These are phyloP conservation scores for Lynx canadensis DNA, from an alignment of 2,113 vertebrate genomes.

Conservation along the genomic window DNA sequence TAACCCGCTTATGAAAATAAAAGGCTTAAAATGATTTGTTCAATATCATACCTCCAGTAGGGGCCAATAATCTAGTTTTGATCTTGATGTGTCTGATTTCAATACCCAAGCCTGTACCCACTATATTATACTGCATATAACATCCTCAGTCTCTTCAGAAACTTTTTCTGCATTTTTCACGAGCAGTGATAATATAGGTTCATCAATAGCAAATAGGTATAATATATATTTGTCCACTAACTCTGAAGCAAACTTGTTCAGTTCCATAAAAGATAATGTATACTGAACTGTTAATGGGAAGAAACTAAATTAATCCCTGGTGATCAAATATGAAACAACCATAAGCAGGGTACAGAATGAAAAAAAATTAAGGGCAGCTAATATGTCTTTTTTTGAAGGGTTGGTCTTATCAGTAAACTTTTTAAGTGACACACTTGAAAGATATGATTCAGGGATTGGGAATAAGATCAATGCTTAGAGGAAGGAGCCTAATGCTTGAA, in stretches of 20 bases:
- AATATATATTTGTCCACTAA: background rate
- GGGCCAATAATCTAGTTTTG: background rate
- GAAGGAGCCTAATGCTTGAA: background rate
- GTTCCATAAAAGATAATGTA: background rate
- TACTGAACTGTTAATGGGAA: background rate
- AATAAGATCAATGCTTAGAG: background rate
- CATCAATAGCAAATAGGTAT: background rate
- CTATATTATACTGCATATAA: background rate
- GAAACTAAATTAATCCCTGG: background rate
- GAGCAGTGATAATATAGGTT: background rate
- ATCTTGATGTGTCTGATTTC: background rate
- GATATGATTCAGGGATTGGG: background rate
- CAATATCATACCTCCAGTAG: background rate
- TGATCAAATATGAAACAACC: background rate
- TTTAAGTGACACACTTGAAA: background rate
- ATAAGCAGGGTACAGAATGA: background rate
- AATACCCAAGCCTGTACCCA: background rate
- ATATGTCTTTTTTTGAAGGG: background rate
- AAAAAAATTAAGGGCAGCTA: background rate
- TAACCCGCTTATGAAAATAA: background rate
- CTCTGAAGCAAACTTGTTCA: background rate
- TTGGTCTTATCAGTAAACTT: background rate
- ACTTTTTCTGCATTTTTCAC: background rate
- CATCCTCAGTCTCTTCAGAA: background rate
- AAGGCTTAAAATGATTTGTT: background rate